Conservation (phyloP, 1,140 invertebrate species). For the Apis cerana region DNA sequence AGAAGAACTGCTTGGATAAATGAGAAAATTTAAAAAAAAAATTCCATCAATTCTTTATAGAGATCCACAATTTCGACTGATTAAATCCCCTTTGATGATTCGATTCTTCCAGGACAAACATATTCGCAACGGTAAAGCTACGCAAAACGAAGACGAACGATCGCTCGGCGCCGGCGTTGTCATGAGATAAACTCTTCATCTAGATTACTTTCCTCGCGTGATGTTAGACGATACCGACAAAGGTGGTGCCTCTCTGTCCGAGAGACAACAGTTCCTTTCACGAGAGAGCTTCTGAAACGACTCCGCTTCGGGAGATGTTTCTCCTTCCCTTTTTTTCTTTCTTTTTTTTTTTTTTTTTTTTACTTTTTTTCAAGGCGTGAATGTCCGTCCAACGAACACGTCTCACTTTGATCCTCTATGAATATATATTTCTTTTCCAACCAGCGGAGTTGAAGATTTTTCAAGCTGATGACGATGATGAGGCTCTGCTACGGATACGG, state of each 20-base stretch:
- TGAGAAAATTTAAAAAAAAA: not conserved
- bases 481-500: not conserved
- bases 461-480: not conserved
- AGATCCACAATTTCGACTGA: not conserved
- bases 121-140: conserved; percentile 92
- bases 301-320: conserved; percentile 20
- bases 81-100: conserved; percentile 31
- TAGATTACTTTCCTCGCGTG: conserved; percentile 51
- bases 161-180: conserved; percentile 86
- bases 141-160: conserved; percentile 93
- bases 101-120: conserved; percentile 86
- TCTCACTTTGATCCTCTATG: conserved; percentile 39
- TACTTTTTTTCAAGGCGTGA: not conserved
- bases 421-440: not conserved
- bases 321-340: not conserved
- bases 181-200: conserved; percentile 71
- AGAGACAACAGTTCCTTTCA: conserved; percentile 60
- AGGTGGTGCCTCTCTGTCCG: conserved; percentile 19
- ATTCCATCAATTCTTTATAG: not conserved
- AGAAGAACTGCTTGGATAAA: not conserved
- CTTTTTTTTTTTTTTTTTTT: not conserved
- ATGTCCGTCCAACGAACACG: conserved; percentile 53
- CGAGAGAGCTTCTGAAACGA: conserved; percentile 23
- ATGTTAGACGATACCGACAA: conserved; percentile 31
- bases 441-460: not conserved